Conservation (phyloP, 1,140 invertebrate species). For the Macrocentrus cingulum region DNA sequence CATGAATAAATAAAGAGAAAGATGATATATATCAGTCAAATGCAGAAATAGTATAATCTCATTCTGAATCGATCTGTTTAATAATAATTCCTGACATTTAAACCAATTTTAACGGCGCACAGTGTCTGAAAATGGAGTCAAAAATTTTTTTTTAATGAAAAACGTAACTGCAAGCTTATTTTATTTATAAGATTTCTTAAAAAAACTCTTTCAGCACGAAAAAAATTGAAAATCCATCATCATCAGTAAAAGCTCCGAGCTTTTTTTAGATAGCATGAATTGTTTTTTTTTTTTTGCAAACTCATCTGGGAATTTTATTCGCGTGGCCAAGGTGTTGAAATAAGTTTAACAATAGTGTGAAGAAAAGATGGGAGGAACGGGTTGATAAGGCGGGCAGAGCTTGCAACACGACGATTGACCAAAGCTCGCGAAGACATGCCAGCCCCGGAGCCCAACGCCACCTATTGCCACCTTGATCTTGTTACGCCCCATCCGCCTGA, state of each 20-base stretch:
- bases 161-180: no score
- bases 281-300: no score
- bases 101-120: no score
- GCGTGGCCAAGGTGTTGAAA: background rate
- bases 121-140: no score
- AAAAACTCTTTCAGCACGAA: no score
- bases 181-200: no score
- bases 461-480: slow-evolving; percentile 51
- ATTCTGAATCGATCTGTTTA: background rate
- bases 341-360: slow-evolving; percentile 19
- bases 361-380: slow-evolving; percentile 30
- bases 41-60: background rate
- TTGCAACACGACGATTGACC: slow-evolving; percentile 32
- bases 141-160: no score
- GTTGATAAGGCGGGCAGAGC: slow-evolving; percentile 28
- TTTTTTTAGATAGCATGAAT: no score
- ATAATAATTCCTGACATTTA: no score
- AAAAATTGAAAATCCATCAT: no score
- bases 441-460: slow-evolving; percentile 35
- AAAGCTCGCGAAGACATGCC: slow-evolving; percentile 50
- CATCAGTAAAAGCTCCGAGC: no score
- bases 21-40: background rate
- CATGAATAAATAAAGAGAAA: background rate
- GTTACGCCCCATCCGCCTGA: slow-evolving; percentile 45
- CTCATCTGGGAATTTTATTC: background rate